Percentiles rank a stretch among this genome's conserved stretches.
Conservation (phyloP, 2,113 vertebrate genomes). For the Osmerus mordax region DNA sequence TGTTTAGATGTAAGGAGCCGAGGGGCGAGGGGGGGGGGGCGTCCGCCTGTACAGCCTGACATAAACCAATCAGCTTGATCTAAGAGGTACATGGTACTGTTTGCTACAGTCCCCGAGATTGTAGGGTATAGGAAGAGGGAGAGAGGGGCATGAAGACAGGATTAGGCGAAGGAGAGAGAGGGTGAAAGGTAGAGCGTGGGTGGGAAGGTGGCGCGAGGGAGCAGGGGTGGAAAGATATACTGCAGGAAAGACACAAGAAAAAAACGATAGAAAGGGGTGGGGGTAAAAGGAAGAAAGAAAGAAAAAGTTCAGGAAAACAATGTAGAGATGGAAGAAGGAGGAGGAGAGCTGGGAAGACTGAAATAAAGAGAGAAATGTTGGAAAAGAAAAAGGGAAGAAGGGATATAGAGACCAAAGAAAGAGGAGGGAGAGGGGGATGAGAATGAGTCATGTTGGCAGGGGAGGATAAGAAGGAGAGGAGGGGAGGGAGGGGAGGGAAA, state of each 20-base stretch:
- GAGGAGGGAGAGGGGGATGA: not conserved
- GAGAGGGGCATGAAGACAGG: not conserved
- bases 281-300: not conserved
- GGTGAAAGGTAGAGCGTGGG: not conserved
- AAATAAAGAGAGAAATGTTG: too few species aligned
- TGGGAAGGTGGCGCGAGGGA: not conserved
- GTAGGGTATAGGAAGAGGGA: constrained; percentile 3
- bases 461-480: not conserved
- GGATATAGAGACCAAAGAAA: not conserved
- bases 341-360: too few species aligned
- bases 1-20: constrained; percentile 65
- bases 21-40: not conserved
- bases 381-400: not conserved
- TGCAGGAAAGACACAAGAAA: not conserved
- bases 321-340: not conserved
- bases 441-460: not conserved
- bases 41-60: constrained; percentile 47
- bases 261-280: not conserved
- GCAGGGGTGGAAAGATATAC: not conserved
- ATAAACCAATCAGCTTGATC: constrained; percentile 72
- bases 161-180: not conserved
- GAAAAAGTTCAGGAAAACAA: too few species aligned
- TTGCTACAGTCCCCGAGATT: not conserved
- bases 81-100: constrained; percentile 52
- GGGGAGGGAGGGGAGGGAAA: constrained; percentile 53